Base-by-base conservation (phyloP, 2,888 invertebrate species). In the Cecidostiba fungosa region DNA sequence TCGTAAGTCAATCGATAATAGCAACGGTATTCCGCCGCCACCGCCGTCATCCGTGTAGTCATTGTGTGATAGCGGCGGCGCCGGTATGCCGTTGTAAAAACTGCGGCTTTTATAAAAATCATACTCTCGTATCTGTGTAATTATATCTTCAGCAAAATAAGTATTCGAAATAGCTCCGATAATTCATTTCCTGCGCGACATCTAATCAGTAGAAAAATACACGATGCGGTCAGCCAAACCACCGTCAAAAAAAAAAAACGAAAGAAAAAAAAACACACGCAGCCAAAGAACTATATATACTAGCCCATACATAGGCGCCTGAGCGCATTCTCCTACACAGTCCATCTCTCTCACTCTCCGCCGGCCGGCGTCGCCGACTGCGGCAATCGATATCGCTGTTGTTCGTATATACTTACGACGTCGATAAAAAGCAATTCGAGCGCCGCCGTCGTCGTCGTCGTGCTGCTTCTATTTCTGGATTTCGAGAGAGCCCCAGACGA, bases 1-100 rank as follows among this genome's bases (percentile, higher is more conserved):
- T 87, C 88, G 87, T 88, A 89, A 89, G 89, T 89, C 89, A 89
- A 89, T 89, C 89, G 89, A 89, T 89, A 89, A 88, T 88, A 88
- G 88, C 88, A 87, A 85, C 87, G 87, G 88, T 88, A 88, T 88
- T 87, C 87, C 47, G 84, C 36, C 6, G 36, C 36, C 16, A 6
- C 4, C 4, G 54, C 86, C 87, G 84, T 87, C 88, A 87, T 87
- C 85, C 87, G 73, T 85, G 82, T 79, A 86, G 87, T 47, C 59
- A 87, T 85, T 87, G 82, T 80, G 84, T 87, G 87, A 87, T 39
- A 32, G 32, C 32, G 32, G 32, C 32, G 32, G 32, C 32, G 32
- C 32, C 32, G 32, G 32, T 32, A 77, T 78, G 19, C 59, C 32
- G 26, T 23, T 82, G 26, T 14, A 74, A 59, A 74, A 39, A 0